Conservation (phyloP, 2,888 invertebrate species). For the Drosophila antonietae region DNA sequence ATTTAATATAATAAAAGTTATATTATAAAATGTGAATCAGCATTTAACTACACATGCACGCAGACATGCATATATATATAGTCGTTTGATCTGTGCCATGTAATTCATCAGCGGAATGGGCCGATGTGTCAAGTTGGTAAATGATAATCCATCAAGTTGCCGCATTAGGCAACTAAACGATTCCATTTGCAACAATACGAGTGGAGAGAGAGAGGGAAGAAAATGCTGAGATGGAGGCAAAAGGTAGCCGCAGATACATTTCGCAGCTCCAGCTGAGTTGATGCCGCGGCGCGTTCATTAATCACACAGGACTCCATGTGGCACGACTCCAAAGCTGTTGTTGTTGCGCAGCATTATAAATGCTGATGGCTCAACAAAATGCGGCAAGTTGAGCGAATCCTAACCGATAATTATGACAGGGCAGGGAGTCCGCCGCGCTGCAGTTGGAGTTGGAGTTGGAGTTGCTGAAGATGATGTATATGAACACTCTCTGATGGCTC, state of each 20-base stretch:
- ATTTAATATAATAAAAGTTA: not conserved
- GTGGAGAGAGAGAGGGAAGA: not conserved
- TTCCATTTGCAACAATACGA: conserved; percentile 65
- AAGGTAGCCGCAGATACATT: conserved; percentile 78
- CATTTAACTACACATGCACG: not conserved
- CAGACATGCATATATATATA: not conserved
- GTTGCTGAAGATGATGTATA: conserved; percentile 74
- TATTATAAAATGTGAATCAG: not conserved
- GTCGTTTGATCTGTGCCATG: conserved; percentile 38
- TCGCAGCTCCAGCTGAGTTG: conserved; percentile 65
- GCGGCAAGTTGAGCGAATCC: conserved; percentile 75
- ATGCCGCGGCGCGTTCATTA: conserved; percentile 73
- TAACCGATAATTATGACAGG: conserved; percentile 83
- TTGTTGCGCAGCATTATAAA: conserved; percentile 52
- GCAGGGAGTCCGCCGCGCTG: conserved; percentile 72
- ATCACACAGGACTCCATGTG: conserved; percentile 72
- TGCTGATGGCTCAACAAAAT: conserved; percentile 77
- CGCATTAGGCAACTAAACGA: conserved; percentile 82
- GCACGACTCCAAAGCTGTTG: conserved; percentile 10
- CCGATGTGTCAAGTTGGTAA: conserved; percentile 43
- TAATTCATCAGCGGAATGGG: conserved; percentile 54
- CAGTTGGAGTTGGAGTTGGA: conserved; percentile 10
- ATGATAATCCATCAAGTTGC: conserved; percentile 74
- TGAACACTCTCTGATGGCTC: conserved; percentile 52
- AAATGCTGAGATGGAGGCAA: conserved; percentile 16